Evolutionary conservation across 2,888 invertebrate genomes (phyloP).

Genomic region (Cerastis leucographa): DNA sequence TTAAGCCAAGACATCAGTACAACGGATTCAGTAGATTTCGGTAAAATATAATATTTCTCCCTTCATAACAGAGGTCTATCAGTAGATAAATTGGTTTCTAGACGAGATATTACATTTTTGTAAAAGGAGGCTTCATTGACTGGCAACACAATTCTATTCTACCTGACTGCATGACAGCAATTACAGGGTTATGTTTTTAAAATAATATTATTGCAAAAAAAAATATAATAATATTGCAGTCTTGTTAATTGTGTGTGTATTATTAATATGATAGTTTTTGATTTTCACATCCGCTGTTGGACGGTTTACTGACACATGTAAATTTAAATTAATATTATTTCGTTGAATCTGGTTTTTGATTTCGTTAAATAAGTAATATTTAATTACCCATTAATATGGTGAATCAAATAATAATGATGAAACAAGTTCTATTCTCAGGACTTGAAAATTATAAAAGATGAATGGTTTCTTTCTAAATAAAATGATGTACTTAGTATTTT

Average conservation of each 20-base stretch:
- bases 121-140: neutral
- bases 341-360: neutral
- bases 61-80: neutral
- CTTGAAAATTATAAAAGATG: neutral
- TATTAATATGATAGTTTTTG: neutral
- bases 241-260: neutral
- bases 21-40: conserved; percentile 43
- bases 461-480: neutral
- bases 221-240: neutral
- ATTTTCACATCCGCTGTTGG: neutral
- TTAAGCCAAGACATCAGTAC: conserved; percentile 46
- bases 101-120: conserved; percentile 3
- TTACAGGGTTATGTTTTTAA: neutral
- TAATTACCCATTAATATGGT: too few relatives aligned
- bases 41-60: conserved; percentile 33
- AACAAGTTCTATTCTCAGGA: neutral
- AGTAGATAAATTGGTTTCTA: conserved; percentile 9
- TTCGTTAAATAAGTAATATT: neutral
- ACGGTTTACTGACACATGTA: neutral
- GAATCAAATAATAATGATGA: neutral
- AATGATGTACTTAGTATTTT: neutral
- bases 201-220: neutral
- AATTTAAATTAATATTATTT: neutral
- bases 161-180: neutral
- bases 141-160: neutral